phyloP scores from a whole-genome alignment of 2,113 vertebrate genomes.

The Gopherus evgoodei region DNA sequence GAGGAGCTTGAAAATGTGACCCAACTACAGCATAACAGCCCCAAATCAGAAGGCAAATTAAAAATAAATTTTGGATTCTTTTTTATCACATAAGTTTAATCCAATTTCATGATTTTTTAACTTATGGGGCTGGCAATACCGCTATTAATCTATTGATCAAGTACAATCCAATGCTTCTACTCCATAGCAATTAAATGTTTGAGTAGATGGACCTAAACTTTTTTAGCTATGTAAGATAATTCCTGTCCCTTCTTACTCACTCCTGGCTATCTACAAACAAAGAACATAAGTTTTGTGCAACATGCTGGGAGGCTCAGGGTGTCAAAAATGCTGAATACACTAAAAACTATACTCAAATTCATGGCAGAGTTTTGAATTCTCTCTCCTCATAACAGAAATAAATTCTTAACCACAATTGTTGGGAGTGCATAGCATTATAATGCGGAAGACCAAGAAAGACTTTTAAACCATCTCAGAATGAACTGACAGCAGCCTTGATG shows the following conservation, averaged over 20 bases:
- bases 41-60: neutral
- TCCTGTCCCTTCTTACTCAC: neutral
- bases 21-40: neutral
- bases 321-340: neutral
- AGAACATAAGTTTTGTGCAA: neutral
- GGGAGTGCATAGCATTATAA: neutral
- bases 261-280: neutral
- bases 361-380: accelerated
- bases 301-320: neutral
- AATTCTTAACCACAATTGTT: neutral
- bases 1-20: neutral
- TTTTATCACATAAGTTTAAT: neutral
- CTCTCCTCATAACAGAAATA: neutral
- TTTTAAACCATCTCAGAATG: neutral
- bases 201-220: neutral
- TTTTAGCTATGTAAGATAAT: neutral
- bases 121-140: neutral
- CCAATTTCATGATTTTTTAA: neutral
- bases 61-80: too few species aligned
- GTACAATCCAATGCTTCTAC: neutral
- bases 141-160: neutral
- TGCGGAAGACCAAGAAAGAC: neutral
- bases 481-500: neutral
- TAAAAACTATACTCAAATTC: neutral
- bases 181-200: neutral